A percentile compares a stretch with the other conserved stretches of the same genome.
Evolutionary conservation across 2,888 invertebrate genomes (phyloP).

Genomic region (Criorhina ranunculi): DNA sequence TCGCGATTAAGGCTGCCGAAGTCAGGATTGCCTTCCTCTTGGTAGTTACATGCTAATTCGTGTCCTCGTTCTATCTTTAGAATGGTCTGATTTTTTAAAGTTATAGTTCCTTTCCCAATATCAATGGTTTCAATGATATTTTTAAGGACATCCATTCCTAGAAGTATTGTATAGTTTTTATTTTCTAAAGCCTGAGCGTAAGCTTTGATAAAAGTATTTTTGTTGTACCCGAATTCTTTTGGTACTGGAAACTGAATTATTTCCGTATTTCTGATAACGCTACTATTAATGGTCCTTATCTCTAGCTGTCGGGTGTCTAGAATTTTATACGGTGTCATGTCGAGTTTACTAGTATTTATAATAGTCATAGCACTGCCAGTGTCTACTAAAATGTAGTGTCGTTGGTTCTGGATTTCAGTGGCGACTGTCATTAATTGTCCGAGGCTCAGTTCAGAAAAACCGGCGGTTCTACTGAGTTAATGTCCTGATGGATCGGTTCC

Average conservation of each 20-base stretch:
- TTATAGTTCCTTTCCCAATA: not conserved
- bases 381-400: conserved; percentile 26
- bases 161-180: conserved; percentile 36
- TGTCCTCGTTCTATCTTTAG: conserved; percentile 13
- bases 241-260: conserved; percentile 20
- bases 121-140: not conserved
- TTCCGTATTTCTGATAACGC: not conserved
- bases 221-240: conserved; percentile 8
- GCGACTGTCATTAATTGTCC: conserved; percentile 7
- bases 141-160: conserved; percentile 22
- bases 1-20: conserved; percentile 36
- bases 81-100: conserved; percentile 19
- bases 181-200: conserved; percentile 13
- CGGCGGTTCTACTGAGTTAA: conserved; percentile 26
- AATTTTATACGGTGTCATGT: conserved; percentile 20
- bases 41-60: conserved; percentile 20
- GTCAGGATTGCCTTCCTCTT: conserved; percentile 28
- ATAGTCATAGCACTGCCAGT: conserved; percentile 28
- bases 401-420: conserved; percentile 2
- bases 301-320: not conserved
- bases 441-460: conserved; percentile 15
- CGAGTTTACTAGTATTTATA: conserved; percentile 21
- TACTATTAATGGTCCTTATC: conserved; percentile 18
- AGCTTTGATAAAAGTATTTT: conserved; percentile 22
- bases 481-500: conserved; percentile 10